Evolutionary conservation across 2,888 invertebrate genomes (phyloP), one percentile per base, ranked within the genome.

Genomic region (Dynastes tityus): DNA sequence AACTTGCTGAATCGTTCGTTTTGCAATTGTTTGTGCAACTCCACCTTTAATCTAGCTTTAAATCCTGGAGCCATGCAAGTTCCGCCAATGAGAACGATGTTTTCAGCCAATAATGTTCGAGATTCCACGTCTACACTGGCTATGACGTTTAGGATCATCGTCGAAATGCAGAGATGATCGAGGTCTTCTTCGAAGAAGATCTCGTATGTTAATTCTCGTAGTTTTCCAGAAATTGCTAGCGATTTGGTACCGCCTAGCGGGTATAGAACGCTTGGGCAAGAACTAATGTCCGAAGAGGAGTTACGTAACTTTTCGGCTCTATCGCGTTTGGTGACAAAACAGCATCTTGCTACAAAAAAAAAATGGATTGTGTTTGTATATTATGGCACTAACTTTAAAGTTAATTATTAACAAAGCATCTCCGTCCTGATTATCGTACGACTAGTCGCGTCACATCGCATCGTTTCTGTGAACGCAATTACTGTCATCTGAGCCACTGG

Each of bases 51-150:
- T 76, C 98, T 92, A 29, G 95, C 91, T 85, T 93, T 91, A 84
- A 99, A 94, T 0, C 98, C 98, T 76, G 94, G 94, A 81, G 95
- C 90, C 92, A 95, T 94, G 0, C 94, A 91, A 1, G 95, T 94
- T 11, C 99, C 99, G 51, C 98, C 99, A 77, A 95, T 92, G 27
- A 98, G 89, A 77, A 98, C 90, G 82, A 98, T 92, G 89, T 96
- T 97, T 87, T 94, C 94, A 0, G 96, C 94, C 58, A 99, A 90
- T 70, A 91, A 90, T 76, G 91, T 91, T 13, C 98, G 92, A 80
- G 94, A 92, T 90, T 98, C 98, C 32, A 97, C 90, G 0, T 97
- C 95, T 83, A 96, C 95, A 92, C 94, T 92, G 64, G 94, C 85
- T 79, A 98, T 92, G 74, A 96, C 92, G 88, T 97, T 95, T 79